Conservation (phyloP, 2,113 vertebrate species). For the Toxotes jaculatrix region DNA sequence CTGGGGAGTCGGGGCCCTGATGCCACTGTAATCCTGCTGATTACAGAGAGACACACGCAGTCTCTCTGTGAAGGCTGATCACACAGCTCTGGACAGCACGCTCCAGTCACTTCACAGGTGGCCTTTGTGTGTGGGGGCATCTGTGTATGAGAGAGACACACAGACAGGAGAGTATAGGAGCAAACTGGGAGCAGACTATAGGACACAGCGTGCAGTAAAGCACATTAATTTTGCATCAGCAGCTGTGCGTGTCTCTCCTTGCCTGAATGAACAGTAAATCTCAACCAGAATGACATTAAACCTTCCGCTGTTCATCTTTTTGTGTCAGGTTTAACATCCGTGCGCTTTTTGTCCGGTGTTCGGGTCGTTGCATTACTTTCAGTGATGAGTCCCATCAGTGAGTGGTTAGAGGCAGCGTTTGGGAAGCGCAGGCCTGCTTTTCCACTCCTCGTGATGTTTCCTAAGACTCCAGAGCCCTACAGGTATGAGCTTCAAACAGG, state of each 20-base stretch:
- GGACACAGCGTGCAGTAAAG: not conserved
- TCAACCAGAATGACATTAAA: not conserved
- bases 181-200: not conserved
- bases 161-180: not conserved
- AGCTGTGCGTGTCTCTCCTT: conserved; percentile 10
- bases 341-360: not conserved
- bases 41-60: conserved; percentile 51
- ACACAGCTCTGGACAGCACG: conserved; percentile 56
- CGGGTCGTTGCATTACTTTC: not conserved
- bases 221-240: conserved; percentile 16
- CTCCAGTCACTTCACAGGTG: conserved; percentile 52
- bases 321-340: not conserved
- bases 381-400: conserved; percentile 7
- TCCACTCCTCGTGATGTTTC: conserved; percentile 49
- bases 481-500: conserved; percentile 74
- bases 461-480: conserved; percentile 57
- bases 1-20: conserved; percentile 45
- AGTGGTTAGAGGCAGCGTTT: conserved; percentile 24
- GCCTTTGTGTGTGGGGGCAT: conserved; percentile 50
- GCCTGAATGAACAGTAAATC: conserved; percentile 1
- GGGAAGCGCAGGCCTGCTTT: conserved; percentile 3
- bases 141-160: conserved; percentile 15
- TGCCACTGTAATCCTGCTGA: conserved; percentile 64
- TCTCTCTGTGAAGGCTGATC: conserved; percentile 46
- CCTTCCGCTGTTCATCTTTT: not conserved